phyloP scores from a whole-genome alignment of 2,888 invertebrate species.

The Rotaria magnacalcarata region DNA sequence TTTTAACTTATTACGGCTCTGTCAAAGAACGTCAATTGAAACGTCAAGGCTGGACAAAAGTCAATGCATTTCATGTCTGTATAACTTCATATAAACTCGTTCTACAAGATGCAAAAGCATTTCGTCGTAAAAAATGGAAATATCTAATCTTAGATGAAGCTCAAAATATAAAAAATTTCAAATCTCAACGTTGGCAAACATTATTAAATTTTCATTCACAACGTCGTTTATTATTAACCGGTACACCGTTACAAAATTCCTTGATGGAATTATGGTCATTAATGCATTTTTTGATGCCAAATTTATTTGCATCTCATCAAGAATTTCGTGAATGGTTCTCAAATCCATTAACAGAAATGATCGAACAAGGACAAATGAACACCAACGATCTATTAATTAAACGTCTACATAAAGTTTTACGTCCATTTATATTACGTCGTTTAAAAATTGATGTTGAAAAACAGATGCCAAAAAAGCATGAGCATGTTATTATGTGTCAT shows the following conservation, averaged over 20 bases:
- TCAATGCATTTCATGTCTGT: constrained; percentile 89
- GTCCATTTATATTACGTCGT: constrained; percentile 84
- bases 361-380: constrained; percentile 83
- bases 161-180: constrained; percentile 98
- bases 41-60: constrained; percentile 85
- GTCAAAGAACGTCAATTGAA: constrained; percentile 77
- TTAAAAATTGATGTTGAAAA: constrained; percentile 91
- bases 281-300: constrained; percentile 96
- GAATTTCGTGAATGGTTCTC: constrained; percentile 95
- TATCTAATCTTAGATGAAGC: constrained; percentile 93
- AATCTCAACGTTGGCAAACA: constrained; percentile 95
- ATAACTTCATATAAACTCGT: constrained; percentile 96
- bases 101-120: constrained; percentile 94
- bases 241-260: constrained; percentile 87
- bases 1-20: constrained; percentile 92
- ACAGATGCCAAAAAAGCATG: constrained; percentile 91
- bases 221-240: constrained; percentile 80
- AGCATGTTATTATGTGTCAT: constrained; percentile 85
- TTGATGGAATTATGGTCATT: constrained; percentile 93
- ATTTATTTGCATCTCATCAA: constrained; percentile 87
- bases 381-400: constrained; percentile 77
- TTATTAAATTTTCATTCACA: constrained; percentile 87
- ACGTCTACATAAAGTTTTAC: constrained; percentile 81
- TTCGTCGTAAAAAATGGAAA: constrained; percentile 93
- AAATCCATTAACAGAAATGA: constrained; percentile 90